phyloP scores from a whole-genome alignment of 2,797 vertebrate species.

The Kryptolebias ocellatus region DNA sequence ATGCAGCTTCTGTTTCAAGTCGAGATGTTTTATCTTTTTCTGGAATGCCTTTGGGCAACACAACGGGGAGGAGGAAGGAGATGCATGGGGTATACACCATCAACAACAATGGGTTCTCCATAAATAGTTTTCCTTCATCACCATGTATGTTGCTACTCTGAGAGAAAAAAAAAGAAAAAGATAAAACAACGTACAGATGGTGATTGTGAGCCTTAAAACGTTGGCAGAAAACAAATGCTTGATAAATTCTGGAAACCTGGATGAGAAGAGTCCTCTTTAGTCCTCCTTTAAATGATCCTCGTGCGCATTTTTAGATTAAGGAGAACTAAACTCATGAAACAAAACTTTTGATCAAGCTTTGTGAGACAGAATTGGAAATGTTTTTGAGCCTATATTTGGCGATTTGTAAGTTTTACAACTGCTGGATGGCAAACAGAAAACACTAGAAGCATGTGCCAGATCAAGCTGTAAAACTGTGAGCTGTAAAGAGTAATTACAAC shows the following conservation, averaged over 20 bases:
- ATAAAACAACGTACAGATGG: conserved; percentile 13
- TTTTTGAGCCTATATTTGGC: conserved; percentile 17
- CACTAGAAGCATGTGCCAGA: conserved; percentile 1
- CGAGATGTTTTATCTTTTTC: conserved; percentile 55
- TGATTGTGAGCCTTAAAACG: conserved; percentile 3
- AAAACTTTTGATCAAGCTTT: conserved; percentile 39
- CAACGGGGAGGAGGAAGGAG: conserved; percentile 46
- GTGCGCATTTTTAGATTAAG: conserved; percentile 16
- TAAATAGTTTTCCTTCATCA: conserved; percentile 34
- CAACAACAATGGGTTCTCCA: conserved; percentile 37
- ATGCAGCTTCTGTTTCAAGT: conserved; percentile 46
- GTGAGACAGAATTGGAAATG: conserved; percentile 24
- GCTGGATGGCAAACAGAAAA: conserved; percentile 25
- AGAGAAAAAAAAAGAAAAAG: neutral
- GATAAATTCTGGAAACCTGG: conserved; percentile 9
- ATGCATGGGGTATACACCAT: conserved; percentile 29
- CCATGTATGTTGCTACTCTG: conserved; percentile 16
- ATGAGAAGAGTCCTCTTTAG: conserved; percentile 12
- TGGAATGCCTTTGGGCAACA: conserved; percentile 53
- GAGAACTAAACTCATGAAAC: conserved; percentile 22
- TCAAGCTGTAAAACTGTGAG: conserved; percentile 26
- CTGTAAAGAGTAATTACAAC: conserved; percentile 26
- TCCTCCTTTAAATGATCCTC: conserved; percentile 10
- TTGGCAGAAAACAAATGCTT: conserved; percentile 3
- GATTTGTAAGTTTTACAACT: conserved; percentile 12